Percentiles rank a stretch among this genome's conserved stretches.
Conservation (phyloP, 2,797 vertebrate genomes). For the Xiphophorus birchmanni region DNA sequence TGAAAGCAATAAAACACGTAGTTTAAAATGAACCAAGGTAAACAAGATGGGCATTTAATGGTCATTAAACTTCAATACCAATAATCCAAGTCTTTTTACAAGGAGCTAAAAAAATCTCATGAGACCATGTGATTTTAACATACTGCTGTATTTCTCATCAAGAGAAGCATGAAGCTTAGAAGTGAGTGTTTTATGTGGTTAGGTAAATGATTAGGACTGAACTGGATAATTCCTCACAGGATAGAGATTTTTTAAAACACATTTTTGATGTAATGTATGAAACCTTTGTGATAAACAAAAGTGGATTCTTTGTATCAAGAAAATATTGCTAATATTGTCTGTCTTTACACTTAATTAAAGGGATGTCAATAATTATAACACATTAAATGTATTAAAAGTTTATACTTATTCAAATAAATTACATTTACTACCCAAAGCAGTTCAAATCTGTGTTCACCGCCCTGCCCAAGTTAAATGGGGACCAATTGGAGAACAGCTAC, state of each 20-base stretch:
- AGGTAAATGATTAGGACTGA: neutral
- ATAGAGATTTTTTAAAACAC: neutral
- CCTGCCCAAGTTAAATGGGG: conserved; percentile 1
- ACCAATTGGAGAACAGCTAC: conserved; percentile 14
- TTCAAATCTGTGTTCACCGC: neutral
- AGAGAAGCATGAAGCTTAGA: no score
- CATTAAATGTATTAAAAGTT: neutral
- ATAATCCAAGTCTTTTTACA: neutral
- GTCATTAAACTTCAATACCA: neutral
- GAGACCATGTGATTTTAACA: neutral
- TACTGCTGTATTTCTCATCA: neutral
- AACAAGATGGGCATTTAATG: neutral
- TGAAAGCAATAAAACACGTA: neutral
- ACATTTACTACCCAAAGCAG: neutral
- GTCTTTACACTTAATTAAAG: neutral
- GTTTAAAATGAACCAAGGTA: neutral
- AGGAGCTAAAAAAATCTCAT: neutral
- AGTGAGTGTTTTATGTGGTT: no score
- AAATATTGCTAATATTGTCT: neutral
- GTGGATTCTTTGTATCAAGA: neutral
- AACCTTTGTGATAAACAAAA: neutral
- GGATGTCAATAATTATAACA: neutral
- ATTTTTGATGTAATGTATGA: neutral
- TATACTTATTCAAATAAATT: neutral
- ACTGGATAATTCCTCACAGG: neutral